Evolutionary conservation across 2,888 invertebrate genomes (phyloP), one percentile per base, ranked within the genome.

Genomic region (Fragum whitleyi): DNA sequence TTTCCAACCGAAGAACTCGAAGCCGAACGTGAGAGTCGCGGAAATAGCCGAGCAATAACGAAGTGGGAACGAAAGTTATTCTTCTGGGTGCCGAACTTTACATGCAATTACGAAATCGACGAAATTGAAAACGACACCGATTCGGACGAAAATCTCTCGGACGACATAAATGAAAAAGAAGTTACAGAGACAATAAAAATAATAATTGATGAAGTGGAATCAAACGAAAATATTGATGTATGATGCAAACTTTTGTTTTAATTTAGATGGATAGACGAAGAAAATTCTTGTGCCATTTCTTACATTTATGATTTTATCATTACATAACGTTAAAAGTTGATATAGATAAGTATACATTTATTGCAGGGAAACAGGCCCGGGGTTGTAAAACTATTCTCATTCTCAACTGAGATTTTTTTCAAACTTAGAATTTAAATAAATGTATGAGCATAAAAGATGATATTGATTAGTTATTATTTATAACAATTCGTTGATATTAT

Each of bases 1-100:
- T 86, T 88, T 68, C 87, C 88, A 0, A 74, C 74, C 1, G 83
- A 86, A 5, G 84, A 87, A 77, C 74, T 88, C 7, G 47, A 76
- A 36, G 26, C 23, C n/a, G 74, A 79, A 67, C 74, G 79, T 23
- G 65, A 29, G 5, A 53, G 14, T 26, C 29, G 39, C 21, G 32
- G 32, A 51, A 23, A 39, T 23, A 16, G 57, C 26, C 42, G 65
- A 29, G 28, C 32, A 14, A 61, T 57, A 47, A 36, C 74, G 39
- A 39, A 21, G 28, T 81, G 78, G 81, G 79, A 77, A 39, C 62
- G 62, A 9, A 69, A 71, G 47, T 51, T 81, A 16, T 84, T 81
- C 67, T 84, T 67, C 47, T 84, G 81, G 84, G 79, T 84, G 84
- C 84, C 84, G 11, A 67, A 74, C 9, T 81, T 74, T 57, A 65